Percentiles rank a stretch among this genome's conserved stretches.
These are phyloP conservation scores for Mergus octosetaceus DNA, from an alignment of 2,797 vertebrate genomes.

Conservation along the genomic window DNA sequence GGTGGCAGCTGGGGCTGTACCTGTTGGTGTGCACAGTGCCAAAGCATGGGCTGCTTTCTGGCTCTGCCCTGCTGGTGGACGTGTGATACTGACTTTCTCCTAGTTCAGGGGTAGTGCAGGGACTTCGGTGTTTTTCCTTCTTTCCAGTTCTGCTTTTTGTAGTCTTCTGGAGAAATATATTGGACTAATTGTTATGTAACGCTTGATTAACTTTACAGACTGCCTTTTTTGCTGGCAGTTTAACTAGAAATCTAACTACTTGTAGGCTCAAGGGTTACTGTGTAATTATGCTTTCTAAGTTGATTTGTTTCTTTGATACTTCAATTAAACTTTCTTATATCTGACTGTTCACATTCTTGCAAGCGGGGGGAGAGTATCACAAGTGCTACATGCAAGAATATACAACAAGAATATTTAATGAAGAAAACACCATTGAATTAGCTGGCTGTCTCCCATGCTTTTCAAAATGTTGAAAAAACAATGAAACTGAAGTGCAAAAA, in stretches of 20 bases:
- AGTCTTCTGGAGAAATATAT: background rate
- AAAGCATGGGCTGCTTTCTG: rapidly evolving
- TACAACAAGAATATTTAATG: background rate
- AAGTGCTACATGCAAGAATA: background rate
- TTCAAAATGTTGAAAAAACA: background rate
- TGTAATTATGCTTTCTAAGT: background rate
- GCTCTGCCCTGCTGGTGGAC: background rate
- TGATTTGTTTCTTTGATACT: background rate
- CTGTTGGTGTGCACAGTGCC: background rate
- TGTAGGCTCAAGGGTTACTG: background rate
- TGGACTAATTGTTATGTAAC: background rate
- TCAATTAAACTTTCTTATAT: background rate
- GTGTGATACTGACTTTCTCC: rapidly evolving
- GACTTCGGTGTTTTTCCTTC: background rate
- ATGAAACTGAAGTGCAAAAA: background rate
- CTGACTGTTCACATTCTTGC: background rate
- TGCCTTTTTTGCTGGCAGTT: background rate
- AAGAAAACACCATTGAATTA: background rate
- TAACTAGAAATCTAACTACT: background rate
- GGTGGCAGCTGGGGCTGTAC: background rate
- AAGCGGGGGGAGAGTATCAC: background rate
- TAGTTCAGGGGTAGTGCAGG: background rate
- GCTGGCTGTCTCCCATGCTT: background rate
- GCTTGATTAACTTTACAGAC: background rate
- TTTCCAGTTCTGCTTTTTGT: background rate